A percentile compares a stretch with the other conserved stretches of the same genome.
Conservation (phyloP, 2,888 invertebrate species). For the Campoplex nolae region DNA sequence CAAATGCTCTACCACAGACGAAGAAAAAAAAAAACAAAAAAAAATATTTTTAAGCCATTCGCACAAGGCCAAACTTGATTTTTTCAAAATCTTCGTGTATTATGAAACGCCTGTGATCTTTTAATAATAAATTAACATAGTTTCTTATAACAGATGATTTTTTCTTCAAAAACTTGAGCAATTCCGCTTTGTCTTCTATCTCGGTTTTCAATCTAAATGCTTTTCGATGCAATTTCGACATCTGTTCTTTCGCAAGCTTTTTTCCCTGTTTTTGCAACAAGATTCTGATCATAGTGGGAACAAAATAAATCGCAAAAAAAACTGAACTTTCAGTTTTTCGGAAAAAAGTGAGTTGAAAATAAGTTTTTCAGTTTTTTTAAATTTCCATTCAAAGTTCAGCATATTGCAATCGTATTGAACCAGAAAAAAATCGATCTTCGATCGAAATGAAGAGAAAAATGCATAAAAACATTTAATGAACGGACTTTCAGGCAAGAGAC, state of each 20-base stretch:
- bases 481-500: background rate
- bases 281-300: too few species aligned
- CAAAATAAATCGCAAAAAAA: too few species aligned
- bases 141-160: background rate
- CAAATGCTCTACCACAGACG: background rate
- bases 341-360: too few species aligned
- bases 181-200: background rate
- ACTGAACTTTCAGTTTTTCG: too few species aligned
- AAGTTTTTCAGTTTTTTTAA: too few species aligned
- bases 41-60: background rate
- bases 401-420: too few species aligned
- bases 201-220: background rate
- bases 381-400: background rate
- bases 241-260: background rate
- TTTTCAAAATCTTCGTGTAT: constrained; percentile 26
- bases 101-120: constrained; percentile 57
- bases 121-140: constrained; percentile 26
- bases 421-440: too few species aligned
- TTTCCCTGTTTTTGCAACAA: too few species aligned
- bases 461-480: background rate
- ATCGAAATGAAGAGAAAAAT: background rate
- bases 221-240: background rate
- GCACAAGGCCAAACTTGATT: constrained; percentile 31
- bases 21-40: constrained; percentile 6
- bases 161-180: background rate